Conservation (phyloP, 2,888 invertebrate genomes). For the Conistra vaccinii region DNA sequence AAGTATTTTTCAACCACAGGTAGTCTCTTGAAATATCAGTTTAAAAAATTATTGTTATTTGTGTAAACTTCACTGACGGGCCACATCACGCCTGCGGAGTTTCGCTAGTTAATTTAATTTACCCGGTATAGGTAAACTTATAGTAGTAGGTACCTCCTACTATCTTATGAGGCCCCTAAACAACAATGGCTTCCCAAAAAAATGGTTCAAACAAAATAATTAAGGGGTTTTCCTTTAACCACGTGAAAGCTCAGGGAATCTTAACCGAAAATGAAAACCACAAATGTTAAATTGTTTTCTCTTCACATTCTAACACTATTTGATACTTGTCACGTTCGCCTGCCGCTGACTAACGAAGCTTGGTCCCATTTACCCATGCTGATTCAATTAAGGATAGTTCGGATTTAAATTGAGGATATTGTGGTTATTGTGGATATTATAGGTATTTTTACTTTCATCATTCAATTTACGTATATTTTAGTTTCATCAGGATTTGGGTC, state of each 20-base stretch:
- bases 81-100: too few relatives aligned
- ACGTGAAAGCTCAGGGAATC: background rate
- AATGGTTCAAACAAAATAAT: too few relatives aligned
- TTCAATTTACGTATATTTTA: background rate
- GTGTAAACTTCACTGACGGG: too few relatives aligned
- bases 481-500: background rate
- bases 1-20: too few relatives aligned
- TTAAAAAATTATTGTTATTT: too few relatives aligned
- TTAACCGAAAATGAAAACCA: background rate
- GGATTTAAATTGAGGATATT: conserved; percentile 1
- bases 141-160: too few relatives aligned
- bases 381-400: conserved; percentile 40
- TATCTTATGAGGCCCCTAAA: too few relatives aligned
- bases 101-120: too few relatives aligned
- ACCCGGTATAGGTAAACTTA: too few relatives aligned
- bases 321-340: conserved; percentile 31
- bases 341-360: conserved; percentile 26
- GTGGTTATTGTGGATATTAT: background rate
- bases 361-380: conserved; percentile 9
- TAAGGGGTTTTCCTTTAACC: background rate
- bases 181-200: too few relatives aligned
- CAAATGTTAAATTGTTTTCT: background rate
- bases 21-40: too few relatives aligned
- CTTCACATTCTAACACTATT: conserved; percentile 4
- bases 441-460: background rate